These are phyloP conservation scores for Bambusicola thoracicus DNA, from an alignment of 2,113 vertebrate genomes.

Conservation along the genomic window DNA sequence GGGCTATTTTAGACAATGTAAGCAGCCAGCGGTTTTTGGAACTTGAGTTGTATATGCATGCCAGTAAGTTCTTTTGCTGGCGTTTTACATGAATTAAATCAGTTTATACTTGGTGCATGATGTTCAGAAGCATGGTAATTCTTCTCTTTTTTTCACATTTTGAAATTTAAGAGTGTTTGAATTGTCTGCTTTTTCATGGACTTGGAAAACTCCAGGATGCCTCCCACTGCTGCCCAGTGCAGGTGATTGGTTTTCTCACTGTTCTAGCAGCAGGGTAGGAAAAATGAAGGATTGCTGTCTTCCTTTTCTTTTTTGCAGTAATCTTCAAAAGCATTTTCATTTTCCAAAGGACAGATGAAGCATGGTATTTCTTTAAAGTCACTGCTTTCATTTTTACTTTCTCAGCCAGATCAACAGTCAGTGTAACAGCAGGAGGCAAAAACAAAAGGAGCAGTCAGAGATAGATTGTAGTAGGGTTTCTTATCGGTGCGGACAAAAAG, in stretches of 20 bases:
- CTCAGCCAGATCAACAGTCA: not conserved
- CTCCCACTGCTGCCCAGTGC: not conserved
- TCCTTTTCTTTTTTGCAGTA: not conserved
- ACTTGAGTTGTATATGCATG: accelerated
- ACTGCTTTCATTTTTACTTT: conserved; percentile 11
- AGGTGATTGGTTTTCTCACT: not conserved
- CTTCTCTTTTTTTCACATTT: not conserved
- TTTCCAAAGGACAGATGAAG: not conserved
- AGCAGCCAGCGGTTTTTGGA: not conserved
- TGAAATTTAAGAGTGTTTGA: not conserved
- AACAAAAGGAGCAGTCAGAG: not conserved
- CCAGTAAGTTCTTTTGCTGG: not conserved
- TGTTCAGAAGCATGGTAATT: not conserved
- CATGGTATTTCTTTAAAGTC: not conserved
- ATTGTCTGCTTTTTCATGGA: not conserved
- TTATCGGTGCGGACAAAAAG: not conserved
- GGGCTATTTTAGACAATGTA: not conserved
- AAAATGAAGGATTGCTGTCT: not conserved
- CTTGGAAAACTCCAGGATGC: not conserved
- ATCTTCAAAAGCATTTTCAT: conserved; percentile 9
- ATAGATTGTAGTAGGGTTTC: not conserved
- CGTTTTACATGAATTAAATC: not conserved
- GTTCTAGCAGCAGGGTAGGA: too few species aligned
- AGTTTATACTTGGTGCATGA: not conserved
- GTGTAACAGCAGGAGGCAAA: conserved; percentile 16